phyloP scores from a whole-genome alignment of 2,113 vertebrate genomes.

The Brachionichthys hirsutus region DNA sequence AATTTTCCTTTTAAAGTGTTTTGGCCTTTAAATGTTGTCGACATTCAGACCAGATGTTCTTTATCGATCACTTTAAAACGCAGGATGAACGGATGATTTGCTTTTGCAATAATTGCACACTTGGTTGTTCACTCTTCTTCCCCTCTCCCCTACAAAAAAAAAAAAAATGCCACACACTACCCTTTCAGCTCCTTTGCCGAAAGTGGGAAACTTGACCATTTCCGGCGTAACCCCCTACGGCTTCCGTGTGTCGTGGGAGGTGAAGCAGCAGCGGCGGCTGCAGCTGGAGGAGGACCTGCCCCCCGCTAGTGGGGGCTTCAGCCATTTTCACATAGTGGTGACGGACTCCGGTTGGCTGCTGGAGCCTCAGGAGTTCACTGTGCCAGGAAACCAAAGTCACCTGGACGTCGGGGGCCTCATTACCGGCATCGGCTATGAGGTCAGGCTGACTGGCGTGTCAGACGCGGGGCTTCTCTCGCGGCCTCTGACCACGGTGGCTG shows the following conservation, averaged over 20 bases:
- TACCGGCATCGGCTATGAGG: conserved; percentile 83
- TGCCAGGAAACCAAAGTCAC: conserved; percentile 73
- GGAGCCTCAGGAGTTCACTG: conserved; percentile 84
- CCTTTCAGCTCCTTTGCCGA: conserved; percentile 87
- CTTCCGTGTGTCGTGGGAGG: conserved; percentile 77
- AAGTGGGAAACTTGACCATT: conserved; percentile 94
- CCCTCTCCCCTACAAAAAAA: conserved; percentile 15
- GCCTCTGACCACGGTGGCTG: conserved; percentile 87
- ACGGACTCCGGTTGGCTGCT: conserved; percentile 94
- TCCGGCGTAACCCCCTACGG: conserved; percentile 86
- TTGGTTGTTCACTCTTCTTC: conserved; percentile 66
- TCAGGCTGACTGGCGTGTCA: conserved; percentile 86
- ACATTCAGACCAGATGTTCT: background rate
- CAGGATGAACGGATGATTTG: conserved; percentile 35
- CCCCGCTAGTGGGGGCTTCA: conserved; percentile 77
- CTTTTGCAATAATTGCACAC: conserved; percentile 73
- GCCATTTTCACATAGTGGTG: conserved; percentile 88
- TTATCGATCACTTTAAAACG: background rate
- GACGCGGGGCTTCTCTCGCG: conserved; percentile 86
- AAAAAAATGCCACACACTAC: conserved; percentile 33
- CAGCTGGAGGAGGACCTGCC: conserved; percentile 43
- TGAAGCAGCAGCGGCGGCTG: conserved; percentile 37
- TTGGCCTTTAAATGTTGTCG: background rate
- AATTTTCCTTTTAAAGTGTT: conserved; percentile 3
- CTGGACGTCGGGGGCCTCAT: conserved; percentile 80